phyloP scores from a whole-genome alignment of 1,140 invertebrate genomes.

The Tetragnatha versicolor region DNA sequence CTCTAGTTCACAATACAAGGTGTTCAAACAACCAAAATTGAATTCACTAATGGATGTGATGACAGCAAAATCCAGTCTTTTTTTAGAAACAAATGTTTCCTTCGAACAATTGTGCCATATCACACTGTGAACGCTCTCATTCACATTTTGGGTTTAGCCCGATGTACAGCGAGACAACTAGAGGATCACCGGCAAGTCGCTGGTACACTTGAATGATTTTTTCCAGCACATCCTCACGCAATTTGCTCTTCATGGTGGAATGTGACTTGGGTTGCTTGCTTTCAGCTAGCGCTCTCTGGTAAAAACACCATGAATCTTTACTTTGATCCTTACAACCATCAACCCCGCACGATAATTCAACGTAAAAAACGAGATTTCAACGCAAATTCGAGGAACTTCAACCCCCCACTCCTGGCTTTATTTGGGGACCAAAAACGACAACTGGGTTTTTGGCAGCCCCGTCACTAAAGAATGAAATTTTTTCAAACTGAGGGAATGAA shows the following conservation, averaged over 20 bases:
- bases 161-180: neutral
- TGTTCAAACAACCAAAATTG: neutral
- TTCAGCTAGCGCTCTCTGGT: neutral
- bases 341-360: too few relatives aligned
- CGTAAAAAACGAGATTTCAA: too few relatives aligned
- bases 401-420: too few relatives aligned
- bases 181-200: neutral
- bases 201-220: conserved; percentile 7
- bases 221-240: neutral
- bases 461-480: too few relatives aligned
- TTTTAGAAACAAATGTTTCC: neutral
- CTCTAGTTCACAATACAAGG: neutral
- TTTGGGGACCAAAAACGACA: too few relatives aligned
- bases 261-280: neutral
- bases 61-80: neutral
- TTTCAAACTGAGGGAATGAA: too few relatives aligned
- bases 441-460: too few relatives aligned
- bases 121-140: neutral
- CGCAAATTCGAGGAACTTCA: too few relatives aligned
- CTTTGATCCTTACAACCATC: too few relatives aligned
- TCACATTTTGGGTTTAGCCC: neutral
- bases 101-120: neutral
- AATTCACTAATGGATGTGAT: neutral
- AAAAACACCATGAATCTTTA: conserved; percentile 7
- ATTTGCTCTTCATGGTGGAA: neutral